Evolutionary conservation across 2,888 invertebrate genomes (phyloP).

Genomic region (Heteromyza rotundicornis): DNA sequence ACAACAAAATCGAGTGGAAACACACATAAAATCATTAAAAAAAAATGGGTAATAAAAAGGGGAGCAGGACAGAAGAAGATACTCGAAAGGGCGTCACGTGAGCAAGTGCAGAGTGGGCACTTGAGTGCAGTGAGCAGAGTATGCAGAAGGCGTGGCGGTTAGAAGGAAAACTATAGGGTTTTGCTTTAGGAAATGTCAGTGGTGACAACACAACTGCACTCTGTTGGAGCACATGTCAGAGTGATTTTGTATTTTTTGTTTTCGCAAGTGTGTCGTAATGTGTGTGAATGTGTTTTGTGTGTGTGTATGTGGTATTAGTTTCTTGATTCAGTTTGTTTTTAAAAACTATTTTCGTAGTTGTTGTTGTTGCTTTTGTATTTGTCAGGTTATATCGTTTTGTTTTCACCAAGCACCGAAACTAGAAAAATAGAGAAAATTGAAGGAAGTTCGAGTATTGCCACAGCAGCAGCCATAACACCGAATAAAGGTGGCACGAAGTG

Average conservation of each 20-base stretch:
- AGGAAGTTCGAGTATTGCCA: neutral
- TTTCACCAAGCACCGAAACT: neutral
- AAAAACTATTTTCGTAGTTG: too few relatives aligned
- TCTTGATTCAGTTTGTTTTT: too few relatives aligned
- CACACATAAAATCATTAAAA: neutral
- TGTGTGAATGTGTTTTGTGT: neutral
- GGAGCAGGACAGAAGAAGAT: neutral
- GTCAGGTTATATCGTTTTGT: too few relatives aligned
- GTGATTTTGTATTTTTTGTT: neutral
- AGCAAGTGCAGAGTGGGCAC: neutral
- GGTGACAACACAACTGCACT: constrained; percentile 1
- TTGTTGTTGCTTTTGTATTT: too few relatives aligned
- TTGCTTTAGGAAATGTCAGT: neutral
- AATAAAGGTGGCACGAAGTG: neutral
- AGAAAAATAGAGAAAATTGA: neutral
- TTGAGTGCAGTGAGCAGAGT: neutral
- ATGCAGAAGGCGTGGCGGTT: neutral
- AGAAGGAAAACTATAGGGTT: neutral
- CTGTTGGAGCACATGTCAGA: constrained; percentile 4
- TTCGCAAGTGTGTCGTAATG: neutral
- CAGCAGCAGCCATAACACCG: neutral
- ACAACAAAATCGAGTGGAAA: neutral
- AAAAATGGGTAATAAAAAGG: neutral
- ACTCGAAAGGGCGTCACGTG: neutral
- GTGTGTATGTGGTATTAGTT: neutral